Evolutionary conservation across 2,797 vertebrate genomes (phyloP).

Genomic region (Rallus crepitans): DNA sequence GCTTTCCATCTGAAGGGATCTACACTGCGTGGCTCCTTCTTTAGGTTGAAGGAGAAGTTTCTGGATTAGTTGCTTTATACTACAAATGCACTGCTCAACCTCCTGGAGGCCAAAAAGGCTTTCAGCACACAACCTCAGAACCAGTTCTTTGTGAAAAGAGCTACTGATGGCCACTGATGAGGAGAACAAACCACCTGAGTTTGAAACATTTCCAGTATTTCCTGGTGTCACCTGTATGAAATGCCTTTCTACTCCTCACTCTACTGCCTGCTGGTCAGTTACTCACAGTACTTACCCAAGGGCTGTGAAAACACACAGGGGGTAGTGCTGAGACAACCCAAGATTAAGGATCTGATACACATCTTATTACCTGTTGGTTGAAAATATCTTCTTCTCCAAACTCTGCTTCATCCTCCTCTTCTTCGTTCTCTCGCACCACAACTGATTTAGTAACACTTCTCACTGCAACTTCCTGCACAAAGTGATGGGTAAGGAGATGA

Average conservation of each 20-base stretch:
- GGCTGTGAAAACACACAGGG: not conserved
- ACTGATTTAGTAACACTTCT: constrained; percentile 85
- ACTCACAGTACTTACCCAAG: not conserved
- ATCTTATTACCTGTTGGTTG: constrained; percentile 83
- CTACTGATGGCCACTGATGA: not conserved
- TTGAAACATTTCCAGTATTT: not conserved
- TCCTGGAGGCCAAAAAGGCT: not conserved
- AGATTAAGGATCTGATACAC: not conserved
- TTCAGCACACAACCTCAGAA: not conserved
- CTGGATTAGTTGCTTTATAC: not conserved
- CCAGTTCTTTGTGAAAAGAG: not conserved
- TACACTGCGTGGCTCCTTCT: not conserved
- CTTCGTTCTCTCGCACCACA: constrained; percentile 77
- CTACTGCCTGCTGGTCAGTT: not conserved
- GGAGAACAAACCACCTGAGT: not conserved
- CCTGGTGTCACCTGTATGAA: not conserved
- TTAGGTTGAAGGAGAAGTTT: not conserved
- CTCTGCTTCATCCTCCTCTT: constrained; percentile 87
- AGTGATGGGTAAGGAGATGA: not conserved
- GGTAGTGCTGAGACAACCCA: not conserved
- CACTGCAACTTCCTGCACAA: constrained; percentile 89
- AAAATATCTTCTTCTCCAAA: constrained; percentile 92
- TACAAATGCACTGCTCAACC: not conserved
- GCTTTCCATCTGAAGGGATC: not conserved
- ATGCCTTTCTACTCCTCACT: not conserved